Evolutionary conservation across 2,888 invertebrate genomes (phyloP).

Genomic region (Corbicula japonica): DNA sequence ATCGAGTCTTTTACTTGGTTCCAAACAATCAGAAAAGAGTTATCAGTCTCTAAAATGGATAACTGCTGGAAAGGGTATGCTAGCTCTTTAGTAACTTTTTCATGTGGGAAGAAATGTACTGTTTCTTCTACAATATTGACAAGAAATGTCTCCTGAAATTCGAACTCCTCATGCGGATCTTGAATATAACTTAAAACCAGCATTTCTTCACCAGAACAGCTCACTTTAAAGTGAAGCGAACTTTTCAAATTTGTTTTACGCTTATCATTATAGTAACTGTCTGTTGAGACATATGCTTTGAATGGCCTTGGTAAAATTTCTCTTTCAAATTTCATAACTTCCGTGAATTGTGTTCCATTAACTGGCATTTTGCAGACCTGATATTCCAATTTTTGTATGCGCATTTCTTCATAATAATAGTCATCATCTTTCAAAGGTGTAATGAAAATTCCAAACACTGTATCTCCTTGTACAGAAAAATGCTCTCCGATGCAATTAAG

Average conservation of each 20-base stretch:
- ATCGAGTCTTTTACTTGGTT: neutral
- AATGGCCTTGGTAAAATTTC: neutral
- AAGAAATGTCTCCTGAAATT: neutral
- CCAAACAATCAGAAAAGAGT: conserved; percentile 1
- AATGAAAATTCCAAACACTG: neutral
- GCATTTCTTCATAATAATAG: neutral
- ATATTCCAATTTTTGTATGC: neutral
- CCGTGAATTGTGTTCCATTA: neutral
- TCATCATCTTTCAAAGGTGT: neutral
- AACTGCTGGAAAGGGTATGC: neutral
- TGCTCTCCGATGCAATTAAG: neutral
- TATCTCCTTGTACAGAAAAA: neutral
- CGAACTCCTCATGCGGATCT: neutral
- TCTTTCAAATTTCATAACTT: neutral
- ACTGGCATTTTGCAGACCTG: neutral
- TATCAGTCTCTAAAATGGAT: neutral
- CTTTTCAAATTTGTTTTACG: neutral
- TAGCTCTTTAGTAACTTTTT: neutral
- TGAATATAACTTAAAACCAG: neutral
- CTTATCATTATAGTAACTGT: too few relatives aligned
- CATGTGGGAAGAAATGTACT: neutral
- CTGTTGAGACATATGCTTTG: neutral
- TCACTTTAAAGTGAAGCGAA: neutral
- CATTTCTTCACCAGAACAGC: neutral
- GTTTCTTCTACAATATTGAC: neutral